Evolutionary conservation across 1,140 invertebrate species (phyloP).

Genomic region (Solenopsis fugax): DNA sequence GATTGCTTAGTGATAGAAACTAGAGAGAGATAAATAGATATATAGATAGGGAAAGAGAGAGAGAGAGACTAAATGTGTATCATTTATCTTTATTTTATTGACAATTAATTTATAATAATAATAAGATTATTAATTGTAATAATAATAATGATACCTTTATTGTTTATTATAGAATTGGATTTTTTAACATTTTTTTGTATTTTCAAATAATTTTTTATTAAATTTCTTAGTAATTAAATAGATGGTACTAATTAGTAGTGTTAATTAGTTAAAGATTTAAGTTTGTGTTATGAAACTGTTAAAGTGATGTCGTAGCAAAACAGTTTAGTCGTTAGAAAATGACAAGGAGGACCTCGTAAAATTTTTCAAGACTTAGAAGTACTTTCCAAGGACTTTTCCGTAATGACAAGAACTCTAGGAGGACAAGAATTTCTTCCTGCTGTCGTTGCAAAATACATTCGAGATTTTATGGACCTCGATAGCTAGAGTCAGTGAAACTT

Average conservation of each 20-base stretch:
- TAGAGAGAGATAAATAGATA: background rate
- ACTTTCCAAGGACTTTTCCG: conserved; percentile 68
- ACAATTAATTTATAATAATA: conserved; percentile 7
- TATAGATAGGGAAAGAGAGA: background rate
- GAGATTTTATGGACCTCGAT: conserved; percentile 73
- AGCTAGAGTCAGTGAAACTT: conserved; percentile 68
- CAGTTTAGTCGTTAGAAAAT: conserved; percentile 69
- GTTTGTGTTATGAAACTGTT: background rate
- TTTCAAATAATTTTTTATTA: conserved; percentile 2
- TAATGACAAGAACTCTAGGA: conserved; percentile 68
- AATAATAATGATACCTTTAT: background rate
- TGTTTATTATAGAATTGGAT: conserved; percentile 1
- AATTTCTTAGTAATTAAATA: background rate
- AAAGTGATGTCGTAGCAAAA: conserved; percentile 46
- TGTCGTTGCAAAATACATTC: conserved; percentile 76
- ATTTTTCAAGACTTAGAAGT: conserved; percentile 67
- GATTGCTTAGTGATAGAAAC: background rate
- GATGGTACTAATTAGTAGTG: background rate
- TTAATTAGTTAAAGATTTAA: conserved; percentile 23
- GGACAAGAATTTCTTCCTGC: conserved; percentile 74
- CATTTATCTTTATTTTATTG: background rate
- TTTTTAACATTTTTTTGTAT: background rate
- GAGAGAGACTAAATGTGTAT: background rate
- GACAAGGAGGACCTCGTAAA: conserved; percentile 60
- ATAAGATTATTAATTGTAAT: background rate